phyloP scores from a whole-genome alignment of 2,888 invertebrate species.

The Gari tellinella region DNA sequence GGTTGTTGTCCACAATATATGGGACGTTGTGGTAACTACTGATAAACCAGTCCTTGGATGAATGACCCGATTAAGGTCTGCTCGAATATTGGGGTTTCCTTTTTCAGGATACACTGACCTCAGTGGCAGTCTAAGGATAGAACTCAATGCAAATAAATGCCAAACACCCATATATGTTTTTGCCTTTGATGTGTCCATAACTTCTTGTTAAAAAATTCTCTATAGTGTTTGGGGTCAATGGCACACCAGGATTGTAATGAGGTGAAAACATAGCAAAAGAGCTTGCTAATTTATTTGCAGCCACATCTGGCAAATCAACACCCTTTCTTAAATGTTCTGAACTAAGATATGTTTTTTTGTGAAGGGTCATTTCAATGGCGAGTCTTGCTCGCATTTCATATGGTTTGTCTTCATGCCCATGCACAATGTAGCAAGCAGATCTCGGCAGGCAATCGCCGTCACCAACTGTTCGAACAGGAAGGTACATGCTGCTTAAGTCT shows the following conservation, averaged over 20 bases:
- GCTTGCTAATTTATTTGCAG: constrained; percentile 23
- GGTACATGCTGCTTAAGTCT: constrained; percentile 17
- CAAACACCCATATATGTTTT: constrained; percentile 39
- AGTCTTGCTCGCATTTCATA: constrained; percentile 39
- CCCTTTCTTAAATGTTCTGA: constrained; percentile 37
- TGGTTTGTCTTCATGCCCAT: constrained; percentile 32
- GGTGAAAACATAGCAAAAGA: constrained; percentile 36
- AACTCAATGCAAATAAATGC: constrained; percentile 44
- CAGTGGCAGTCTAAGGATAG: constrained; percentile 32
- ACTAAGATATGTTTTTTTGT: constrained; percentile 31
- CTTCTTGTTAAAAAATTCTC: constrained; percentile 35
- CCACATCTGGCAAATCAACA: constrained; percentile 34
- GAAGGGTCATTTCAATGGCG: constrained; percentile 32
- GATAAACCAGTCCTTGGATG: constrained; percentile 35
- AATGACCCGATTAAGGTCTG: constrained; percentile 30
- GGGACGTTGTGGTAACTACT: constrained; percentile 19
- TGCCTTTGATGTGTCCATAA: constrained; percentile 29
- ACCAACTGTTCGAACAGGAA: constrained; percentile 23
- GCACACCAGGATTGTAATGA: constrained; percentile 35
- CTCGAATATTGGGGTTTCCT: constrained; percentile 18
- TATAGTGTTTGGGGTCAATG: constrained; percentile 35
- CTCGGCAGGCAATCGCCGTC: constrained; percentile 31
- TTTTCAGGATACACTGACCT: constrained; percentile 33
- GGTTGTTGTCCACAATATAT: constrained; percentile 45
- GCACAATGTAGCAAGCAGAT: constrained; percentile 24